Evolutionary conservation across 2,113 vertebrate species (phyloP), one percentile per base, ranked within the genome.

Genomic region (Gallinago undulata): DNA sequence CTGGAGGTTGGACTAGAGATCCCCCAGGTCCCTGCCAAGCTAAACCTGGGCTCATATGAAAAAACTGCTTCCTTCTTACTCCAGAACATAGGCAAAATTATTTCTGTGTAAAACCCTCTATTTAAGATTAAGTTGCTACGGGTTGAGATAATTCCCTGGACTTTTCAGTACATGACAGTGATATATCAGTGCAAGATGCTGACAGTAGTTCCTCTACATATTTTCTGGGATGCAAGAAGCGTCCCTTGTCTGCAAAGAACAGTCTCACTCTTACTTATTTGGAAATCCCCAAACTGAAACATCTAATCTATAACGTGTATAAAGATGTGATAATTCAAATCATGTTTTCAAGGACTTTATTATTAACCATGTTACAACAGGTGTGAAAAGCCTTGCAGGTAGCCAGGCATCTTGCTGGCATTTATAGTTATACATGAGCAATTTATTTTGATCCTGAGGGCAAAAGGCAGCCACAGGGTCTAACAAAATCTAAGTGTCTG

Each of bases 401-500:
- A 90, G 64, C 13, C 64, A 89, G 60, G n/a, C 45, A 74, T 56
- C 86, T 63, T 77, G 33, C 68, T 86, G 28, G 35, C 35, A 37
- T 47, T 90, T 92, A n/a, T 27, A 91, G 51, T 75, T 84, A 93
- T 14, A 95, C 94, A 82, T 33, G 37, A 91, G 74, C 35, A 70
- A 89, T 66, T 94, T 11, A 56, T 72, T 93, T 79, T 89, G 77
- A 68, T 94, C 66, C 57, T 62, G 37, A 55, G 41, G 55, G 69
- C 12, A 53, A 93, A 88, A 84, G n/a, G 64, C 78, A 53, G 81
- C 33, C 13, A 31, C 1, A 28, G 48, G 28, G 31, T 73, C 81
- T 79, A 87, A 60, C 37, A 75, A 75, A 67, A 84, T 66, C 45
- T 62, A 75, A 27, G 6, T 70, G 51, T 72, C 56, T 84, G 27